These are phyloP conservation scores for Silurus lanzhouensis DNA, from an alignment of 2,797 vertebrate species.

Conservation along the genomic window DNA sequence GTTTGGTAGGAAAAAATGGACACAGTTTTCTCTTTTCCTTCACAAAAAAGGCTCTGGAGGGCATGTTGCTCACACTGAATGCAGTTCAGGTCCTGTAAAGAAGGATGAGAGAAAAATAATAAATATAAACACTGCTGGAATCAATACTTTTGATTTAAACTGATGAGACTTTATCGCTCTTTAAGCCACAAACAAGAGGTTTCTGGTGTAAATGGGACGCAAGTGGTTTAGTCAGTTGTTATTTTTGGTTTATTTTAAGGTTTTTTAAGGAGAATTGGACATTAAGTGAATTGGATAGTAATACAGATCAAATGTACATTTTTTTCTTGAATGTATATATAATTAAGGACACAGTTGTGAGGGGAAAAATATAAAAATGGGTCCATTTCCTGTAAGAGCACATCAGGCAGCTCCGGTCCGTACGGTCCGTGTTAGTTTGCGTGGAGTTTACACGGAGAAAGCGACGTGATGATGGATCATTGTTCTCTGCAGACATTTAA, in stretches of 20 bases:
- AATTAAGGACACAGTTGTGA: background rate
- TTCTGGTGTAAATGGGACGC: background rate
- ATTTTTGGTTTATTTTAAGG: background rate
- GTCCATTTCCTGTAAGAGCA: background rate
- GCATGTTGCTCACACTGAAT: background rate
- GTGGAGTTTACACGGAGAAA: background rate
- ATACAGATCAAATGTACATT: background rate
- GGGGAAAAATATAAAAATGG: background rate
- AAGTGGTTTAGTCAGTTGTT: background rate
- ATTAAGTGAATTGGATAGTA: background rate
- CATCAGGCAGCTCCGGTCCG: background rate
- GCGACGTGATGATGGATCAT: background rate
- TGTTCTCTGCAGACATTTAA: slow-evolving; percentile 60
- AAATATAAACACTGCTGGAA: background rate
- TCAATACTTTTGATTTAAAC: background rate
- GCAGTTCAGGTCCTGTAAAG: background rate
- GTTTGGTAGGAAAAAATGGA: background rate
- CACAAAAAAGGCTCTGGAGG: background rate
- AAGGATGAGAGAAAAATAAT: background rate
- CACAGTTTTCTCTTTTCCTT: slow-evolving; percentile 6
- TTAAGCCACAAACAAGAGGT: too few species aligned
- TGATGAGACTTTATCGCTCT: background rate
- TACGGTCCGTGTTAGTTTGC: background rate
- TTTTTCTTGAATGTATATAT: background rate
- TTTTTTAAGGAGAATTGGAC: too few species aligned